Evolutionary conservation across 2,797 vertebrate genomes (phyloP), one percentile per base, ranked within the genome.

Genomic region (Paramormyrops hopkinsi): DNA sequence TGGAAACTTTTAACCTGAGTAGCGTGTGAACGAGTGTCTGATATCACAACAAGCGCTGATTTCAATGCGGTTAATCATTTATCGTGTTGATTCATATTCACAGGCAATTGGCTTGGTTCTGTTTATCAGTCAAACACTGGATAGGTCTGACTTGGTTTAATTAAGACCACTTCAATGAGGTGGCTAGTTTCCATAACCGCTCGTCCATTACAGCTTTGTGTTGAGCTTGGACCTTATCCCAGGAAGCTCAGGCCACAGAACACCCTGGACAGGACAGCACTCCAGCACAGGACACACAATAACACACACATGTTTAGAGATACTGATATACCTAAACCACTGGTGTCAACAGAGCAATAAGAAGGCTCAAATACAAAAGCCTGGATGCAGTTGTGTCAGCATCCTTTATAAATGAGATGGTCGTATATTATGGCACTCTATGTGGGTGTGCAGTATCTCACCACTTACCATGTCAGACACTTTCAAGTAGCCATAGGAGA

Each of bases 381-480:
- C 29, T 56, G 6, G 33, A 59, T 14, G 33, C 25, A 22, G 59
- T 19, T 37, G 85, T 6, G 19, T 19, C 41, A 22, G 14, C 41
- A 82, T n/a, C 8, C 41, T 44, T 46, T n/a, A 82, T 44, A 48
- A 25, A 53, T 3, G 46, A 76, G 69, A 76, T 76, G 69, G 69
- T 76, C 29, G 12, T 37, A 73, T 17, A 73, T 33, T 73, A 37
- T 14, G 65, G 65, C 65, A 73, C 65, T 29, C 11, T 48, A 22
- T 51, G 82, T 7, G 48, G 12, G 25, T 17, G 48, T 85, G 83
- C 44, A 85, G 25, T 7, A 89, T 17, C 14, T 29, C 2, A 9
- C n/a, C 25, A 53, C 90, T 88, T 95, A 98, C 98, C 98, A 99
- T 99, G 94, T 99, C 98, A 0, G 95, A 91, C 89, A 98, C 97